Percentiles rank a stretch among this genome's conserved stretches.
These are phyloP conservation scores for Excalfactoria chinensis DNA, from an alignment of 2,113 vertebrate genomes.

Conservation along the genomic window DNA sequence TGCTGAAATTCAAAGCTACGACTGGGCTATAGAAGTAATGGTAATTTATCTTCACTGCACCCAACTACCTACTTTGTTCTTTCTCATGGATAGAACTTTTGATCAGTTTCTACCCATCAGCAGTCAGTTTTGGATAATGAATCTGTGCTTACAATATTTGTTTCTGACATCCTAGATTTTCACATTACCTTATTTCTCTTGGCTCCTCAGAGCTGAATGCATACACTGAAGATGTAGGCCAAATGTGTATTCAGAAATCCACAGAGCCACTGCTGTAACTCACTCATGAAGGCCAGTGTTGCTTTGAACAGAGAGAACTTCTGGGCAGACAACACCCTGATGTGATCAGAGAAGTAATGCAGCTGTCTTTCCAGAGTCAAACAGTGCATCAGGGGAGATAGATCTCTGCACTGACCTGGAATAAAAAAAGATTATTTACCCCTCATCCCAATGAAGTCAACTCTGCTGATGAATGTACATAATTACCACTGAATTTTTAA, in stretches of 20 bases:
- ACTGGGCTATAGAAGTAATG: not conserved
- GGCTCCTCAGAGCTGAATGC: not conserved
- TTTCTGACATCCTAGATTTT: not conserved
- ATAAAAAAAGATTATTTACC: slow-evolving; percentile 17
- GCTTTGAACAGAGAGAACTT: not conserved
- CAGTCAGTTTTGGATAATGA: not conserved
- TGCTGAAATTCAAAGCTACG: not conserved
- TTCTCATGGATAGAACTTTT: not conserved
- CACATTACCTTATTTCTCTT: not conserved
- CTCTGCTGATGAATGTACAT: not conserved
- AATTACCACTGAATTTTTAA: slow-evolving; percentile 59
- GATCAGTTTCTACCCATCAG: not conserved
- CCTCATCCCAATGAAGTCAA: slow-evolving; percentile 14
- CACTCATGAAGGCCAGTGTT: not conserved
- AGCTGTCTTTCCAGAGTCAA: not conserved
- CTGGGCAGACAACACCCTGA: not conserved
- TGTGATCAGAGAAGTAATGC: rapidly evolving
- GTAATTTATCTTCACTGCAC: not conserved
- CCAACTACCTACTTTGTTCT: not conserved
- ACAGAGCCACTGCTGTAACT: not conserved
- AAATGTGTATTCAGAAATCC: not conserved
- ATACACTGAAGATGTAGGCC: not conserved
- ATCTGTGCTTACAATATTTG: not conserved
- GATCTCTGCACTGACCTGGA: not conserved
- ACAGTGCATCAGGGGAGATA: not conserved